A percentile compares a stretch with the other conserved stretches of the same genome.
Conservation (phyloP, 2,113 vertebrate genomes). For the Crotalus viridis region DNA sequence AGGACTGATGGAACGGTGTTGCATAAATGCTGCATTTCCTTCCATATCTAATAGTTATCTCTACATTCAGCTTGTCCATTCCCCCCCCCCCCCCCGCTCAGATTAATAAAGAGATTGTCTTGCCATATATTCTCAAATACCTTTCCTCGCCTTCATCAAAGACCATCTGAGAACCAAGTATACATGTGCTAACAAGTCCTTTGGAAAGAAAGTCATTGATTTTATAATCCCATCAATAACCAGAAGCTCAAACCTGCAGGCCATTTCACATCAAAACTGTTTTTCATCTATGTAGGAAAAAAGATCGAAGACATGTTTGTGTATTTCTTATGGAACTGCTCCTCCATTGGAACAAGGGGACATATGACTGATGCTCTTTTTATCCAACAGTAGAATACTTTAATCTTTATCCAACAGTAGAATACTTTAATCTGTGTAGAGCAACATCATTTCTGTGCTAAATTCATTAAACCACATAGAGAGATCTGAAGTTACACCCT, state of each 20-base stretch:
- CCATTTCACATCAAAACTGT: neutral
- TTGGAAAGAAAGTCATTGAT: neutral
- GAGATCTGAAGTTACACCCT: neutral
- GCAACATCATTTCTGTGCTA: neutral
- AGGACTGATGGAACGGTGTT: neutral
- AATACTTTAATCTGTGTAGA: neutral
- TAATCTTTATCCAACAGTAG: neutral
- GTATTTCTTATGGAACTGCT: neutral
- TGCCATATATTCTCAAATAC: neutral
- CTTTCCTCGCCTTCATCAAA: neutral
- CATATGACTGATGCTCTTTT: too few species aligned
- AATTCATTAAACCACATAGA: neutral
- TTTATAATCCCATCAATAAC: neutral
- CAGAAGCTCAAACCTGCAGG: neutral
- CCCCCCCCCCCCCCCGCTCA: neutral
- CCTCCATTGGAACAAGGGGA: neutral
- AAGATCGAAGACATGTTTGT: neutral
- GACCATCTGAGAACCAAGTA: neutral
- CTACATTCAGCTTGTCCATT: neutral
- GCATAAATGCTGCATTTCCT: neutral
- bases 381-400: neutral
- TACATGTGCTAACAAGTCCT: neutral
- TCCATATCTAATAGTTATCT: neutral
- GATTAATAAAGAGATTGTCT: slow-evolving; percentile 31
- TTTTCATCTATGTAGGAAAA: neutral